These are phyloP conservation scores for Nematopogon swammerdamellus DNA, from an alignment of 2,888 invertebrate genomes.

Conservation along the genomic window DNA sequence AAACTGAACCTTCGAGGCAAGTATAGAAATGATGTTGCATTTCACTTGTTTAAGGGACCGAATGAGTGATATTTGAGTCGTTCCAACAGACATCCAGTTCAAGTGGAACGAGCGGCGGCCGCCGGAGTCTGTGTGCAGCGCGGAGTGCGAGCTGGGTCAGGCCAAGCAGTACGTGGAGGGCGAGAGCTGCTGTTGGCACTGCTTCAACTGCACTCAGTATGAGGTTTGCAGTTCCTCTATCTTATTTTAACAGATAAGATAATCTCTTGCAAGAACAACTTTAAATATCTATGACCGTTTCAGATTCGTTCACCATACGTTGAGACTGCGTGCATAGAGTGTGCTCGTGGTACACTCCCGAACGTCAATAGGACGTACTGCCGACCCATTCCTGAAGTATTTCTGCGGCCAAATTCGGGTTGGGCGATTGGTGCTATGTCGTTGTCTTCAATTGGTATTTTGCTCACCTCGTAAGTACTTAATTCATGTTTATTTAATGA, in stretches of 20 bases:
- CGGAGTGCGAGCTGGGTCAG: slow-evolving; percentile 77
- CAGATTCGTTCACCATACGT: slow-evolving; percentile 75
- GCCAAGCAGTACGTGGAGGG: slow-evolving; percentile 85
- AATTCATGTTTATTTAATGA: too few species aligned
- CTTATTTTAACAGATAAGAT: slow-evolving; percentile 5
- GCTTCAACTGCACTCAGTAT: slow-evolving; percentile 83
- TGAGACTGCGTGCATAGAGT: slow-evolving; percentile 78
- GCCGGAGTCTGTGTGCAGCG: slow-evolving; percentile 83
- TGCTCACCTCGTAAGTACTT: slow-evolving; percentile 63
- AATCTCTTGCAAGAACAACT: too few species aligned
- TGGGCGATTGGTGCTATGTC: slow-evolving; percentile 92
- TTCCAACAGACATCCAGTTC: slow-evolving; percentile 73
- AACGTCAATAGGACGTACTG: slow-evolving; percentile 70
- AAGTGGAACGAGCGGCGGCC: slow-evolving; percentile 73
- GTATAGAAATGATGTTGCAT: slow-evolving; percentile 14
- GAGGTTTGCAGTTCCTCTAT: slow-evolving; percentile 50
- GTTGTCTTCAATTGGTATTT: slow-evolving; percentile 78
- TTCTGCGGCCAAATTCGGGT: slow-evolving; percentile 73
- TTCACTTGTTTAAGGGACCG: too few species aligned
- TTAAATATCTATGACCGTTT: slow-evolving; percentile 63
- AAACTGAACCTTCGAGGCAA: slow-evolving; percentile 76
- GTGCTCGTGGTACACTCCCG: slow-evolving; percentile 80
- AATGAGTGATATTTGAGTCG: not conserved
- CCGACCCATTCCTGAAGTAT: slow-evolving; percentile 74
- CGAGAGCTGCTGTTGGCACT: slow-evolving; percentile 87